These are phyloP conservation scores for Copidosoma floridanum DNA, from an alignment of 1,140 invertebrate genomes.

Conservation along the genomic window DNA sequence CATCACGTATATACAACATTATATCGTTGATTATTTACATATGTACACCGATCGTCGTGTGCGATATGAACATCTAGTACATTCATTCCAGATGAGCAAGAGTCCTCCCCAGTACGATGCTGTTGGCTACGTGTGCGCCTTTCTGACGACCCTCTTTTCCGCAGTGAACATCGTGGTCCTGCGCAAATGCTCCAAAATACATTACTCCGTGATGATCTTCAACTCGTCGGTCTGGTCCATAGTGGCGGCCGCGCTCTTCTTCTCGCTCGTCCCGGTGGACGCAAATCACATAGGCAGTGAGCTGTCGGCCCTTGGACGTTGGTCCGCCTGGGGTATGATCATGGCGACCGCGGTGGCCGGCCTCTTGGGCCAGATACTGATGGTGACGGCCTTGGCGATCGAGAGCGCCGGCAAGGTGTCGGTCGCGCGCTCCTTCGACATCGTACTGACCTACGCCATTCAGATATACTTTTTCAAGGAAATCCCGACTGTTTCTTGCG, in stretches of 20 bases:
- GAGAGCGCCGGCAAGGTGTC: conserved; percentile 59
- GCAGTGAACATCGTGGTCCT: conserved; percentile 59
- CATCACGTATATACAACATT: too few species aligned
- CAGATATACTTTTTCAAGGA: conserved; percentile 58
- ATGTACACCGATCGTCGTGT: too few species aligned
- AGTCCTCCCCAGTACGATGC: conserved; percentile 48
- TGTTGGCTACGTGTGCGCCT: conserved; percentile 54
- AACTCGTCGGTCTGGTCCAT: conserved; percentile 56
- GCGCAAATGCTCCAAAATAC: conserved; percentile 58
- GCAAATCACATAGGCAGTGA: conserved; percentile 12
- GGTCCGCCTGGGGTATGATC: conserved; percentile 50
- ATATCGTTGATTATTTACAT: too few species aligned
- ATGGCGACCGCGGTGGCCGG: conserved; percentile 47
- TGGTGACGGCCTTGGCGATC: conserved; percentile 55
- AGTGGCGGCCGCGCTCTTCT: conserved; percentile 44
- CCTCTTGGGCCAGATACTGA: conserved; percentile 53
- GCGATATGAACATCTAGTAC: too few species aligned
- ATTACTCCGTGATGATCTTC: conserved; percentile 56
- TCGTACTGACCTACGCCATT: conserved; percentile 57
- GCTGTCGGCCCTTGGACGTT: conserved; percentile 40
- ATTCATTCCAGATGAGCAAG: conserved; percentile 36
- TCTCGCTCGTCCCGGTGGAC: conserved; percentile 39
- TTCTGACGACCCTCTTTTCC: conserved; percentile 56
- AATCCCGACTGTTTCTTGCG: conserved; percentile 51
- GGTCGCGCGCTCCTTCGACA: conserved; percentile 57